phyloP scores from a whole-genome alignment of 2,888 invertebrate species.

The Heliconius ismenius region DNA sequence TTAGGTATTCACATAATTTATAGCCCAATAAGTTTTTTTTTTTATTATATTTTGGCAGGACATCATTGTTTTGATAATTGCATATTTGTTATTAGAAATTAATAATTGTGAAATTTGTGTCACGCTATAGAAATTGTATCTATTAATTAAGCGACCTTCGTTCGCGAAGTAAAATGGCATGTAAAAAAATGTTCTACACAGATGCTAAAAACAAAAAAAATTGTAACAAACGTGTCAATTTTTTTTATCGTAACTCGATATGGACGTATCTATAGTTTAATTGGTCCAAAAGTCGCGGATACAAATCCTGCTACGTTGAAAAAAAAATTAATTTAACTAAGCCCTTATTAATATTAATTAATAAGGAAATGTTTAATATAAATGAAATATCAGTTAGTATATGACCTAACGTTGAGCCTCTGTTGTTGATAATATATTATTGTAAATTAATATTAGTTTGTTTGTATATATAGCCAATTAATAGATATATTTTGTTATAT shows the following conservation, averaged over 20 bases:
- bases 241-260: background rate
- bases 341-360: conserved; percentile 9
- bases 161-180: background rate
- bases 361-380: conserved; percentile 1
- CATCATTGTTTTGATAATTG: background rate
- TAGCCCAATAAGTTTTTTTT: background rate
- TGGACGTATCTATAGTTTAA: background rate
- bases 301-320: background rate
- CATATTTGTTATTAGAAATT: background rate
- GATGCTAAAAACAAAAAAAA: background rate
- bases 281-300: background rate
- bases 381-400: background rate
- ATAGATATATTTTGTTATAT: conserved; percentile 37
- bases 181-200: background rate
- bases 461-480: conserved; percentile 19
- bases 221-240: background rate
- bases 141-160: background rate
- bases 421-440: conserved; percentile 11
- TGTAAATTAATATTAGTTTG: conserved; percentile 10
- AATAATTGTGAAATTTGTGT: background rate
- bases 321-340: background rate
- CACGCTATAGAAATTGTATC: background rate
- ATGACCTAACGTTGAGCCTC: conserved; percentile 3
- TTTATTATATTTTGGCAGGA: background rate
- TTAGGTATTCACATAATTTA: background rate